Base-by-base conservation (phyloP, 2,888 invertebrate species). In the Trichacis sp. region DNA sequence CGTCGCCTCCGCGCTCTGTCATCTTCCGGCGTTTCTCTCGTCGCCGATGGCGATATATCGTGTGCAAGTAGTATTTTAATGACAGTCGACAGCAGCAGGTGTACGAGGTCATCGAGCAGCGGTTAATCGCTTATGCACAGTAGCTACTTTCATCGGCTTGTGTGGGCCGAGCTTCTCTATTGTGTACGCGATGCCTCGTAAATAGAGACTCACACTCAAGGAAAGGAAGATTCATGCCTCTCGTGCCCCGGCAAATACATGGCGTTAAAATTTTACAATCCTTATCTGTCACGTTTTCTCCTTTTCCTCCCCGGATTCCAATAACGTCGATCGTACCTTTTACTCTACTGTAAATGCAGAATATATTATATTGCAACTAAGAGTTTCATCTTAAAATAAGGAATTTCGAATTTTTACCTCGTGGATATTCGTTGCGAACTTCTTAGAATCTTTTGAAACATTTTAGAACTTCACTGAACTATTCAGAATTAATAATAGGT, bases 41-140 rank as follows among this genome's bases (percentile, higher is more conserved):
- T 40, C 45, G 30, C 24, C 33, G 45, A 11, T 48, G 45, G 52
- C 57, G 38, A 45, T 52, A 48, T 57, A n/a, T n/a, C 53, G 63
- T 43, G 36, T 20, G 30, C 19, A 45, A 52, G 49, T 24, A 19
- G 56, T 49, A 38, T 63, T 53, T 59, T 61, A 64, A 56, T 61
- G 63, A 63, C 55, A 58, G 57, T 46, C 68, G 69, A 70, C 77
- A 79, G 79, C 68, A 69, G 71, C 77, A 79, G 78, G 77, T 80
- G 78, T 72, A 74, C 74, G 77, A 77, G 77, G 76, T 71, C 77
- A 75, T 68, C 60, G 72, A 69, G 73, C 71, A 75, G 60, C 69
- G 65, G 69, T 77, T 77, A 73, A 83, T 81, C 77, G 73, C 73
- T 79, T 78, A 82, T 81, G 80, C 81, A 78, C 80, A 70, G 75